Evolutionary conservation across 2,113 vertebrate genomes (phyloP).

Genomic region (Boulengeromyrus knoepffleri): DNA sequence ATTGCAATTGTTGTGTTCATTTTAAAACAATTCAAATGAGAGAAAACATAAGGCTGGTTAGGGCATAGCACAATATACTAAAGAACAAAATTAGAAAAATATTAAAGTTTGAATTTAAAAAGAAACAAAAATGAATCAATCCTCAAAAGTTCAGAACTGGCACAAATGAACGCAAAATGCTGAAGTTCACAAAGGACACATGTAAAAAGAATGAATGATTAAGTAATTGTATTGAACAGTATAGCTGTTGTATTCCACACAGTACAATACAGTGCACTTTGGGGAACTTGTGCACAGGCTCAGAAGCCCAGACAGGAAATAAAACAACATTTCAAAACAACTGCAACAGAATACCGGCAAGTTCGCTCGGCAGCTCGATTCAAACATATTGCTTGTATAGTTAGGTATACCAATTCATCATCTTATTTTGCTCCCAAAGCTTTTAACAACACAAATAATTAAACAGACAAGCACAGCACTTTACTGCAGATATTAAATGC

Average conservation of each 20-base stretch:
- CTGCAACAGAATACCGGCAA: neutral
- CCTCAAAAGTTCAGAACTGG: neutral
- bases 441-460: neutral
- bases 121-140: neutral
- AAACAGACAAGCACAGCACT: conserved; percentile 8
- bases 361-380: neutral
- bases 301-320: neutral
- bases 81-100: neutral
- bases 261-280: neutral
- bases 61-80: neutral
- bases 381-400: neutral
- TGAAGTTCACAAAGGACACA: neutral
- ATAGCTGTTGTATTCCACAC: conserved; percentile 1
- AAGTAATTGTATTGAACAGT: neutral
- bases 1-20: neutral
- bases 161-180: neutral
- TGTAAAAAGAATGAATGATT: neutral
- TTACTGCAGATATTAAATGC: neutral
- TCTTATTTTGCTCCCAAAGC: conserved; percentile 7
- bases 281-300: neutral
- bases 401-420: neutral
- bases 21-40: neutral
- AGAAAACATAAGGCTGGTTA: neutral
- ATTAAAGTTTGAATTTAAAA: neutral
- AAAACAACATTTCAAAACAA: neutral